phyloP scores from a whole-genome alignment of 2,888 invertebrate species.

The Drosophila monieri region DNA sequence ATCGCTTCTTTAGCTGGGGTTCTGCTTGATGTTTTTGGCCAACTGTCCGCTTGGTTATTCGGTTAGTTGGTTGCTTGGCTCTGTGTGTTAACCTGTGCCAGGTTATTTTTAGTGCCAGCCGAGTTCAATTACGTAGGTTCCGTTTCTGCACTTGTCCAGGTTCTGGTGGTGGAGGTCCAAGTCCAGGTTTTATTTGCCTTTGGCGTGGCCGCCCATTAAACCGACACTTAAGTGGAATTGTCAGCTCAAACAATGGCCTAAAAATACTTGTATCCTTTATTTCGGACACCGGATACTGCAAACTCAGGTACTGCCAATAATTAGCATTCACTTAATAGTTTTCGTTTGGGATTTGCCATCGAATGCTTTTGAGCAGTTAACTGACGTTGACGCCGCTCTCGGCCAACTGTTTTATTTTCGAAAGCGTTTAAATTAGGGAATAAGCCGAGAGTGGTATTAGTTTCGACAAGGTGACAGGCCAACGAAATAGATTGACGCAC shows the following conservation, averaged over 20 bases:
- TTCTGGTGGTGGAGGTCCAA: constrained; percentile 1
- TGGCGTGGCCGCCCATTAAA: constrained; percentile 54
- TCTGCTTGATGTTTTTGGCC: constrained; percentile 26
- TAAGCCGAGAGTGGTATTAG: constrained; percentile 2
- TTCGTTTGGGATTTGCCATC: constrained; percentile 39
- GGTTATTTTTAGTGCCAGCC: constrained; percentile 75
- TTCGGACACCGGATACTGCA: constrained; percentile 30
- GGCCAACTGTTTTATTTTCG: constrained; percentile 46
- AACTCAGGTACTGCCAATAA: constrained; percentile 56
- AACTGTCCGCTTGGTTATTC: constrained; percentile 16
- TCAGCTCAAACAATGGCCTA: constrained; percentile 63
- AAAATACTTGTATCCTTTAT: constrained; percentile 51
- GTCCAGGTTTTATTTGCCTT: constrained; percentile 16
- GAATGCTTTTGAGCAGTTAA: constrained; percentile 52
- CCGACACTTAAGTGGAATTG: constrained; percentile 67
- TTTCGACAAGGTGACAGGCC: constrained; percentile 24
- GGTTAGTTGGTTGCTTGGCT: constrained; percentile 20
- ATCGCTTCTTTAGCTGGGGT: constrained; percentile 66
- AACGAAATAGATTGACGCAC: constrained; percentile 22
- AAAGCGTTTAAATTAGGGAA: constrained; percentile 46
- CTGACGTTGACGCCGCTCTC: constrained; percentile 35
- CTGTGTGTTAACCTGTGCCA: constrained; percentile 9
- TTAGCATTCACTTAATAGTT: constrained; percentile 73
- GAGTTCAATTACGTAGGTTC: constrained; percentile 70
- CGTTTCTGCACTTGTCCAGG: constrained; percentile 36